A percentile compares a stretch with the other conserved stretches of the same genome.
Evolutionary conservation across 1,140 invertebrate species (phyloP).

Genomic region (Bombus polaris): DNA sequence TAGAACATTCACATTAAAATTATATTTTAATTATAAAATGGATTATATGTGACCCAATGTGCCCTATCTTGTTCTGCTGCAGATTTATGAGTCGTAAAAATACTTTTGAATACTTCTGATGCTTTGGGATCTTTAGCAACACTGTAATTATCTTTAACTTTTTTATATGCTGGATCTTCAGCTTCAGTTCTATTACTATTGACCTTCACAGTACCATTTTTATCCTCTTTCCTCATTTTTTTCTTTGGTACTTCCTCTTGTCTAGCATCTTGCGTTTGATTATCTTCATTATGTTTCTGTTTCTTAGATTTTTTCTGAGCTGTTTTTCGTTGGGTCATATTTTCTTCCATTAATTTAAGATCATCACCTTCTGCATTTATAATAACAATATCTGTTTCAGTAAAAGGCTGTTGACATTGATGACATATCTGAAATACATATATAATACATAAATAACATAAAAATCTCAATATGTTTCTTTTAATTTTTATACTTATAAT

Average conservation of each 20-base stretch:
- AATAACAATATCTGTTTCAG: conserved; percentile 91
- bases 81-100: conserved; percentile 95
- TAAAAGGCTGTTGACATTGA: conserved; percentile 91
- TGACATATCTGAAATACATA: conserved; percentile 78
- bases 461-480: conserved; percentile 31
- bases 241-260: conserved; percentile 65
- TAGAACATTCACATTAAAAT: conserved; percentile 8
- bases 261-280: conserved; percentile 42
- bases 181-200: conserved; percentile 73
- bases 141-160: conserved; percentile 90
- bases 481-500: background rate
- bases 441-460: no score
- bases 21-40: conserved; percentile 92
- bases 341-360: conserved; percentile 86
- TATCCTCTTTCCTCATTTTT: conserved; percentile 76
- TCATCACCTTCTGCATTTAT: conserved; percentile 94
- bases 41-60: conserved; percentile 99
- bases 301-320: conserved; percentile 89
- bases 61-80: conserved; percentile 93
- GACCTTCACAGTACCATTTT: conserved; percentile 34
- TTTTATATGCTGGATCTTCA: conserved; percentile 88
- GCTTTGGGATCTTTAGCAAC: conserved; percentile 96
- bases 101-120: conserved; percentile 95
- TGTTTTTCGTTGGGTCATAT: conserved; percentile 86
- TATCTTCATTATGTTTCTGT: conserved; percentile 80